These are phyloP conservation scores for Magallana nippona DNA, from an alignment of 2,888 invertebrate species.

Conservation along the genomic window DNA sequence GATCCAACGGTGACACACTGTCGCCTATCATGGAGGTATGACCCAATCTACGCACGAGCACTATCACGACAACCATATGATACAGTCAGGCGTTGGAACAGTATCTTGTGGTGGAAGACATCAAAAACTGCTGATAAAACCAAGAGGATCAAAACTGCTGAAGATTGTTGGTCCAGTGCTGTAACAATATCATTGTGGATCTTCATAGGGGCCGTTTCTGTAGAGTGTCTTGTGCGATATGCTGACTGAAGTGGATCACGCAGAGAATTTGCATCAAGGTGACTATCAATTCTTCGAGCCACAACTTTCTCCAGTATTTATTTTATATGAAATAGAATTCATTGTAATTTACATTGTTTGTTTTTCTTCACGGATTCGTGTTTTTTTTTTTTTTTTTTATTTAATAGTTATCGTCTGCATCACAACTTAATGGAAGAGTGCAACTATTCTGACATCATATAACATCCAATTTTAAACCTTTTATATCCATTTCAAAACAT, in stretches of 20 bases:
- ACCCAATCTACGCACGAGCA: constrained; percentile 33
- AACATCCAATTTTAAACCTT: too few relatives aligned
- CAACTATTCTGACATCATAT: too few relatives aligned
- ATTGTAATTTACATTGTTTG: too few relatives aligned
- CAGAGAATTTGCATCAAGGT: constrained; percentile 14
- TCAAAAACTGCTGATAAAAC: constrained; percentile 45
- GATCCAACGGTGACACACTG: constrained; percentile 6
- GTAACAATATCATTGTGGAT: constrained; percentile 37
- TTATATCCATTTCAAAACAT: too few relatives aligned
- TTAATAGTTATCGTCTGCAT: too few relatives aligned
- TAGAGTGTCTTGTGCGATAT: constrained; percentile 35
- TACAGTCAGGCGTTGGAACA: constrained; percentile 17
- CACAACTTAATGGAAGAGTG: too few relatives aligned
- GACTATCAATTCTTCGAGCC: constrained; percentile 2
- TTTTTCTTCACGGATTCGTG: too few relatives aligned
- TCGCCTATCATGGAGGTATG: constrained; percentile 36
- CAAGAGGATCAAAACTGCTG: constrained; percentile 35
- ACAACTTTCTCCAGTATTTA: too few relatives aligned
- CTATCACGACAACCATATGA: constrained; percentile 38
- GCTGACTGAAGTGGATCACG: constrained; percentile 32
- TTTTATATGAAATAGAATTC: too few relatives aligned
- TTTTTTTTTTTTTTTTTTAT: too few relatives aligned
- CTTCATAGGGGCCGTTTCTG: constrained; percentile 33
- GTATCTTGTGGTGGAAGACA: constrained; percentile 42
- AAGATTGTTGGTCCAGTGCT: constrained; percentile 33